Evolutionary conservation across 2,113 vertebrate genomes (phyloP), one percentile per base, ranked within the genome.

Genomic region (Coryphaenoides rupestris): DNA sequence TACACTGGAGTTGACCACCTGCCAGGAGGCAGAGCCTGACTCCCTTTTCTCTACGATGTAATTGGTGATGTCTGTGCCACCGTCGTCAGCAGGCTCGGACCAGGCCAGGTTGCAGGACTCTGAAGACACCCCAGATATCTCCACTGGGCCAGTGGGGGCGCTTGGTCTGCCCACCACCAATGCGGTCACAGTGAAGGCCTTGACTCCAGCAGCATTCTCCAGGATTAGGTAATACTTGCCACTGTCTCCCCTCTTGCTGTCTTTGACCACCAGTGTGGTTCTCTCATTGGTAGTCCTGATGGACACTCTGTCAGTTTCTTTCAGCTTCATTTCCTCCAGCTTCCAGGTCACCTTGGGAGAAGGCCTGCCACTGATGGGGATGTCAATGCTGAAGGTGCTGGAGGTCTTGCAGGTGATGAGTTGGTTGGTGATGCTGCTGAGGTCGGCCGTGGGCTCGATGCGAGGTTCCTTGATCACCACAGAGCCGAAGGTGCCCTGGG

Each of bases 11-110:
- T 99, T 99, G 47, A 99, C 86, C 62, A 99, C 92, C 69, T 99
- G 97, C 97, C 97, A 99, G 52, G 93, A 92, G 64, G 95, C 94
- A 61, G 92, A 91, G 40, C 95, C 95, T 15, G 95, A 96, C 80
- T 98, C 95, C 6, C 96, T 95, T 81, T 98, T 98, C 79, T 98
- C 96, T 83, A 98, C 96, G 66, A 98, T 98, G 77, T 98, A 98
- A 81, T 98, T 98, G 1, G 88, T 91, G 69, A 98, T 95, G 0
- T 98, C 95, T 0, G 88, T 92, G 70, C 96, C 96, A 28, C 96
- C 96, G 14, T 98, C 89, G 75, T 98, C 97, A 75, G 93, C 86
- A 70, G 97, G 93, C 73, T 96, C 95, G 33, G 87, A 81, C 97
- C 97, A 99, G 23, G 94, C 88, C 53, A 99, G 80, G 49, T 87